A percentile compares a stretch with the other conserved stretches of the same genome.
These are phyloP conservation scores for Dicentrarchus labrax DNA, from an alignment of 2,113 vertebrate species.

Conservation along the genomic window DNA sequence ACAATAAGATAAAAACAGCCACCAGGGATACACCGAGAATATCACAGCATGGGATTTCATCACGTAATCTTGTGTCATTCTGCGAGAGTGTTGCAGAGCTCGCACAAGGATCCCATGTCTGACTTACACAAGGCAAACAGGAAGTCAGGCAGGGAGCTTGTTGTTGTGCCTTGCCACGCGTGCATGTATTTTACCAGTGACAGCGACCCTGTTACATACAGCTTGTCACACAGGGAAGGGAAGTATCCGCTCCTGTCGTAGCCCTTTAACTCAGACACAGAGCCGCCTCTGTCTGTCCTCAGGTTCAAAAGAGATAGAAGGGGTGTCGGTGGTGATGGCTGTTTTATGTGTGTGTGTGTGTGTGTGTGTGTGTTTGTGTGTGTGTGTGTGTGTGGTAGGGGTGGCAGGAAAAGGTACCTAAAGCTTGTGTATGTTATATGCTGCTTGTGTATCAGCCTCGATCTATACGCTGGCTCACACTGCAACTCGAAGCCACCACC, in stretches of 20 bases:
- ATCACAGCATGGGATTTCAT: slow-evolving; percentile 66
- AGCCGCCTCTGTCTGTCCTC: slow-evolving; percentile 63
- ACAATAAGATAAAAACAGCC: slow-evolving; percentile 59
- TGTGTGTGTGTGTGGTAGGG: slow-evolving; percentile 22
- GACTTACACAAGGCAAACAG: slow-evolving; percentile 83
- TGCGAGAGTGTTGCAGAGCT: slow-evolving; percentile 43
- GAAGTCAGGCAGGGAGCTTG: slow-evolving; percentile 79
- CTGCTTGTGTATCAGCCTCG: neutral
- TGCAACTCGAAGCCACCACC: slow-evolving; percentile 28
- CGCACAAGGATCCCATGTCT: slow-evolving; percentile 85
- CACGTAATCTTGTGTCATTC: slow-evolving; percentile 65
- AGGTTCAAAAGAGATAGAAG: slow-evolving; percentile 64
- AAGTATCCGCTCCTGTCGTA: slow-evolving; percentile 47
- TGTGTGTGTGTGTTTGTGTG: slow-evolving; percentile 18
- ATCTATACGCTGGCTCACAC: slow-evolving; percentile 19
- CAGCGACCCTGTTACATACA: slow-evolving; percentile 48
- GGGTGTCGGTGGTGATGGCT: slow-evolving; percentile 40
- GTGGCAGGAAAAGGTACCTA: slow-evolving; percentile 49
- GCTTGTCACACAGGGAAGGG: slow-evolving; percentile 52
- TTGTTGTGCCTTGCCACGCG: slow-evolving; percentile 40
- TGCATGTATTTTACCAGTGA: slow-evolving; percentile 56
- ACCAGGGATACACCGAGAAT: slow-evolving; percentile 36
- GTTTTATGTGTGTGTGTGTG: slow-evolving; percentile 10
- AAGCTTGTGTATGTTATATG: slow-evolving; percentile 34
- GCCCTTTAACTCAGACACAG: slow-evolving; percentile 72